Evolutionary conservation across 2,888 invertebrate species (phyloP).

Genomic region (Exephanes ischioxanthus): DNA sequence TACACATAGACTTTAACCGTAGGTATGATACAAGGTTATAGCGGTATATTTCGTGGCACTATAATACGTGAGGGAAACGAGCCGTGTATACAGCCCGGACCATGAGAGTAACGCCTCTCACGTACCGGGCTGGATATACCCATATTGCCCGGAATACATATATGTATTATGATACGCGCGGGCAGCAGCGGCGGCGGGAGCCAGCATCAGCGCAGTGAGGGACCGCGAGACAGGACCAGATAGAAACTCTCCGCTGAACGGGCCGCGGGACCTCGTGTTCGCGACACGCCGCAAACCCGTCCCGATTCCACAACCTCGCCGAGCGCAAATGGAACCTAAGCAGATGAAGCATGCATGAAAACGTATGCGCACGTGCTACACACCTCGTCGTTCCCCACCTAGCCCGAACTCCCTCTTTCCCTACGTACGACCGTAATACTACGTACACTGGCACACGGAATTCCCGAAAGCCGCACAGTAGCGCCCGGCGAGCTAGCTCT

Average conservation of each 20-base stretch:
- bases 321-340: slow-evolving; percentile 59
- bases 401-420: slow-evolving; percentile 43
- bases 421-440: not conserved
- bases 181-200: not conserved
- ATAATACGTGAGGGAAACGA: slow-evolving; percentile 51
- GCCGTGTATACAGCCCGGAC: not conserved
- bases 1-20: slow-evolving; percentile 7
- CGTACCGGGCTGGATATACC: slow-evolving; percentile 53
- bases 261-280: slow-evolving; percentile 41
- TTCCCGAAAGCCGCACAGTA: slow-evolving; percentile 25
- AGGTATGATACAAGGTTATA: not conserved
- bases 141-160: slow-evolving; percentile 50
- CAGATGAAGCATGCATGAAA: slow-evolving; percentile 66
- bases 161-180: slow-evolving; percentile 49
- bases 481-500: not conserved
- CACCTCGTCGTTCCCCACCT: slow-evolving; percentile 22
- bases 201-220: not conserved
- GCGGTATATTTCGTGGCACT: slow-evolving; percentile 12
- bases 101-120: slow-evolving; percentile 46
- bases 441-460: slow-evolving; percentile 2
- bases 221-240: slow-evolving; percentile 20
- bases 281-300: slow-evolving; percentile 45
- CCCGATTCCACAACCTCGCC: slow-evolving; percentile 55
- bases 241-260: slow-evolving; percentile 36
- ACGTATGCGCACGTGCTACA: slow-evolving; percentile 61